Percentiles rank a stretch among this genome's conserved stretches.
phyloP scores from a whole-genome alignment of 1,140 invertebrate genomes.

The Heliconius nattereri region DNA sequence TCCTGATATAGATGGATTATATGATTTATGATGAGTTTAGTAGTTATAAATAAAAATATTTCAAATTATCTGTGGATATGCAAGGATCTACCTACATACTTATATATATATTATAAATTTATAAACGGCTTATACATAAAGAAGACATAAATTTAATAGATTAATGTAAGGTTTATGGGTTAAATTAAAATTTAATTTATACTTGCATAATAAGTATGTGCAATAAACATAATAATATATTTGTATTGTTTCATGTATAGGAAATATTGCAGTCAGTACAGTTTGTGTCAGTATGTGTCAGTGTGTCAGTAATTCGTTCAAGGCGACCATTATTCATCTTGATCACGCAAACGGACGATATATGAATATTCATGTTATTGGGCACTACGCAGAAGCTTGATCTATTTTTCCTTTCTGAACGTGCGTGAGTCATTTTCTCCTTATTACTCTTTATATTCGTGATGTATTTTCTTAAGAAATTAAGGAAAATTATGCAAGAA shows the following conservation, averaged over 20 bases:
- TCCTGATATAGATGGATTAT: too few species aligned
- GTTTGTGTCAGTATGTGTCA: not conserved
- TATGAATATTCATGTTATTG: conserved; percentile 34
- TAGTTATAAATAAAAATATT: too few species aligned
- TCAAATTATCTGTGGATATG: too few species aligned
- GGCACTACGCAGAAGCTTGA: conserved; percentile 1
- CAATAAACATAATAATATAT: too few species aligned
- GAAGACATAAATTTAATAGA: too few species aligned
- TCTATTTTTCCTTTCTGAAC: conserved; percentile 21
- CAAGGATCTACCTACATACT: too few species aligned
- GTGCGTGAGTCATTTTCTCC: conserved; percentile 18
- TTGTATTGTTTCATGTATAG: not conserved
- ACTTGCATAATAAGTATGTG: too few species aligned
- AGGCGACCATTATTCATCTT: conserved; percentile 34
- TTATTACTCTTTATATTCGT: not conserved
- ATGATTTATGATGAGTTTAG: too few species aligned
- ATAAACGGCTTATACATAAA: too few species aligned
- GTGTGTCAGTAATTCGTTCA: conserved; percentile 27
- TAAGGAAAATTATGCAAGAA: not conserved
- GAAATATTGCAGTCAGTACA: not conserved
- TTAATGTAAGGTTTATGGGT: too few species aligned
- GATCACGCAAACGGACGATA: conserved; percentile 31
- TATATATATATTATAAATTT: too few species aligned
- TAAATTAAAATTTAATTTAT: too few species aligned
- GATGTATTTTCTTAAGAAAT: not conserved